Evolutionary conservation across 2,797 vertebrate genomes (phyloP).

Genomic region (Enteromius thamalakanensis): DNA sequence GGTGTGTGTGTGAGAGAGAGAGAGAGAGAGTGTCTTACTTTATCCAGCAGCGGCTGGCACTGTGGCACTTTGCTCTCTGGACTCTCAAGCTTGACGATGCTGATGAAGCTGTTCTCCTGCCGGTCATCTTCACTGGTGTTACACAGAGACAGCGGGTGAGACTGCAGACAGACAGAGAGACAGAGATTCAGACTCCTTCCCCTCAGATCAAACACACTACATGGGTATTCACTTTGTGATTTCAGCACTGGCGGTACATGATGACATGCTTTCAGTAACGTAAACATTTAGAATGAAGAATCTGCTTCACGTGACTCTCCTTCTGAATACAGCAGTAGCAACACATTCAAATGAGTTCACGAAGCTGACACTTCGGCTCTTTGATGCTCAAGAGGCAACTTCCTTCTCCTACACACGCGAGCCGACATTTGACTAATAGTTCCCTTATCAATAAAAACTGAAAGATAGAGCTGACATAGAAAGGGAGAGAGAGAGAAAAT

Average conservation of each 20-base stretch:
- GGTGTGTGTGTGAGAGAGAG: not conserved
- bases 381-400: constrained; percentile 22
- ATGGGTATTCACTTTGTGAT: not conserved
- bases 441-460: constrained; percentile 42
- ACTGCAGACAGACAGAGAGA: constrained; percentile 73
- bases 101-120: constrained; percentile 89
- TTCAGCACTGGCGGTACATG: not conserved
- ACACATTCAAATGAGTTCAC: not conserved
- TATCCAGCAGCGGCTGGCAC: constrained; percentile 89
- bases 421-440: constrained; percentile 57
- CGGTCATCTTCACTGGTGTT: constrained; percentile 97
- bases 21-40: constrained; percentile 75
- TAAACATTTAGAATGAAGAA: not conserved
- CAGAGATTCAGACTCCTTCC: not conserved
- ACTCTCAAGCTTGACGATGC: constrained; percentile 93
- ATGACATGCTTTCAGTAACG: not conserved
- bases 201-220: not conserved
- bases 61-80: constrained; percentile 84
- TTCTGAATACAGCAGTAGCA: not conserved
- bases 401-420: constrained; percentile 50
- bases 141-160: constrained; percentile 95
- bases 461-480: constrained; percentile 9
- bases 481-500: not conserved
- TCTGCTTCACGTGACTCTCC: not conserved
- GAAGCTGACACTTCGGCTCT: constrained; percentile 13